Base-by-base conservation (phyloP, 2,797 vertebrate genomes). In the Anomalospiza imberbis region DNA sequence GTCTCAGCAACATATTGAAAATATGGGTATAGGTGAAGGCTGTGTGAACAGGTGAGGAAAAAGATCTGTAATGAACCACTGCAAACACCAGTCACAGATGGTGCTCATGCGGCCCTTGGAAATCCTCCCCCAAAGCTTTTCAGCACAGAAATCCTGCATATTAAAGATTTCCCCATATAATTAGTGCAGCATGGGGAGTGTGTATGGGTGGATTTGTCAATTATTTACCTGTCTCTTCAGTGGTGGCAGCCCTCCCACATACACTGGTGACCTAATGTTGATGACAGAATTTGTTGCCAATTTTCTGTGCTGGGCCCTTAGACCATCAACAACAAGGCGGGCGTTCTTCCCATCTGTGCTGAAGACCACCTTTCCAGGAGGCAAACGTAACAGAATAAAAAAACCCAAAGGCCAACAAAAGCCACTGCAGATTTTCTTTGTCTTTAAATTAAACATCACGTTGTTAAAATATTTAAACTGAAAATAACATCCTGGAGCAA, bases 251-350 rank as follows among this genome's bases (percentile, higher is more conserved):
- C 97, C 98, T 76, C 99, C 99, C 96, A 99, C 55, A 14, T 98
- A 98, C 82, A 99, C 74, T 15, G 98, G 97, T 38, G 97, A 93
- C 58, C 97, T 86, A 80, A 98, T 94, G 89, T 96, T 97, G 91
- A 98, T 26, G 31, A 98, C 97, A 11, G 96, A 96, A 85, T 97
- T 84, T 84, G 85, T 94, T n/a, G 96, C 94, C 86, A 99, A 86
- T 68, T 92, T 98, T 65, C 98, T 98, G 18, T 99, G 98, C 89
- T 95, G 98, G 36, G 97, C 98, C 93, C 97, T 98, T 48, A 99
- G 98, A 28, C 99, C 99, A 62, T 99, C 98, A 26, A 99, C 96
- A 4, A 99, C 96, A 93, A 99, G 89, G 22, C 81, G 97, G 9
- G 97, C 98, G 6, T 93, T 98, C 92, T 97, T 97, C 88, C 96